phyloP scores from a whole-genome alignment of 2,888 invertebrate species.

The Lottia gigantea region DNA sequence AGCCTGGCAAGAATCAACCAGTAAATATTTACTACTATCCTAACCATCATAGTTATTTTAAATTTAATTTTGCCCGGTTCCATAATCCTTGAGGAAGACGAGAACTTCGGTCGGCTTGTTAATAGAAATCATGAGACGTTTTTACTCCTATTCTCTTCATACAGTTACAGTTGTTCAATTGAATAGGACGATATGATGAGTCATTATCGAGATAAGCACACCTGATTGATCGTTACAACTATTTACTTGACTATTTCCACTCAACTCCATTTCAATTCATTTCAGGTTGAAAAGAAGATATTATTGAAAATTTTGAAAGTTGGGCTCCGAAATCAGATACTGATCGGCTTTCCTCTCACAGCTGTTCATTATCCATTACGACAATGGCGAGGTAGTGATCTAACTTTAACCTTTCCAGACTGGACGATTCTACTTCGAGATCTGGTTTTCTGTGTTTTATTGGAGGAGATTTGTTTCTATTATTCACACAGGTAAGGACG shows the following conservation, averaged over 20 bases:
- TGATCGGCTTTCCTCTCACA: slow-evolving; percentile 35
- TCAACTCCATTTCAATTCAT: no score
- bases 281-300: slow-evolving; percentile 17
- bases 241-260: no score
- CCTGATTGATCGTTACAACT: no score
- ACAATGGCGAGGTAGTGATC: slow-evolving; percentile 39
- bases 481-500: slow-evolving; percentile 80
- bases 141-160: no score
- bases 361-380: slow-evolving; percentile 34
- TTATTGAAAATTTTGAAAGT: slow-evolving; percentile 29
- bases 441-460: slow-evolving; percentile 77
- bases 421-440: slow-evolving; percentile 81
- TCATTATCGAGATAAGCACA: no score
- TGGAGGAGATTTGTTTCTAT: slow-evolving; percentile 85
- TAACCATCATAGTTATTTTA: no score
- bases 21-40: slow-evolving; percentile 67
- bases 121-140: no score
- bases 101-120: no score
- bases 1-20: slow-evolving; percentile 83
- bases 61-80: no score
- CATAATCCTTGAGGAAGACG: no score
- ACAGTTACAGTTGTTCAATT: no score
- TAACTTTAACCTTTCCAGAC: slow-evolving; percentile 73
- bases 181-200: no score
- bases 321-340: slow-evolving; percentile 27